Base-by-base conservation (phyloP, 2,888 invertebrate genomes). In the Omphaloscelis lunosa region DNA sequence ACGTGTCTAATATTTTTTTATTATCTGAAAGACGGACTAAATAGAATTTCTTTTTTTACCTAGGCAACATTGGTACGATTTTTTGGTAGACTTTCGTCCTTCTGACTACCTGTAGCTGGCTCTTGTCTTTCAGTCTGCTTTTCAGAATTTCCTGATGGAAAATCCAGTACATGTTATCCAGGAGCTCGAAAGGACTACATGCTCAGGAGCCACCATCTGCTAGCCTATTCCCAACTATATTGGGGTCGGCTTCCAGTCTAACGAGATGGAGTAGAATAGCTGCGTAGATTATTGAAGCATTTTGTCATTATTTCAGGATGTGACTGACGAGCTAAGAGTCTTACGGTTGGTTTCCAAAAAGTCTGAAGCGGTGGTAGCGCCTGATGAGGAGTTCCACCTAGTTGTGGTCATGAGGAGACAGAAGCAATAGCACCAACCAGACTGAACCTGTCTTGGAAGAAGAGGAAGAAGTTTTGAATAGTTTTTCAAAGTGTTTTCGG, bases 301-400 rank as follows among this genome's bases (percentile, higher is more conserved):
- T 62, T n/a, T 59, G 23, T 8, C 0, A 56, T 69, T 23, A 48
- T 90, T 89, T 2, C 83, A 96, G 96, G 96, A 96, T 75, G 95
- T 96, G 3, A 90, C 91, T 0, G 96, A 96, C 58, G 95, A 95
- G 7, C 88, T 96, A 68, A 87, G 94, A 80, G 96, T 96, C 0
- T 87, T 96, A 2, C 91, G 96, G 6, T 88, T 96, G 80, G 95
- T 96, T 3, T 92, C 96, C 27, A 94, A 91, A 87, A 96, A 96
- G 83, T 92, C 96, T 0, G 96, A 96, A 72, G 96, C 96, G 0
- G 96, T 96, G 6, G 96, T 96, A 48, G 95, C 94, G 0, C 96
- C 96, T 0, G 96, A 96, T 77, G 69, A 84, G 0, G 96, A 96
- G 80, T 96, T 96, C 78, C 94, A 96, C 72, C 90, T 96, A 39